Evolutionary conservation across 2,113 vertebrate species (phyloP).

Genomic region (Heliornis fulica): DNA sequence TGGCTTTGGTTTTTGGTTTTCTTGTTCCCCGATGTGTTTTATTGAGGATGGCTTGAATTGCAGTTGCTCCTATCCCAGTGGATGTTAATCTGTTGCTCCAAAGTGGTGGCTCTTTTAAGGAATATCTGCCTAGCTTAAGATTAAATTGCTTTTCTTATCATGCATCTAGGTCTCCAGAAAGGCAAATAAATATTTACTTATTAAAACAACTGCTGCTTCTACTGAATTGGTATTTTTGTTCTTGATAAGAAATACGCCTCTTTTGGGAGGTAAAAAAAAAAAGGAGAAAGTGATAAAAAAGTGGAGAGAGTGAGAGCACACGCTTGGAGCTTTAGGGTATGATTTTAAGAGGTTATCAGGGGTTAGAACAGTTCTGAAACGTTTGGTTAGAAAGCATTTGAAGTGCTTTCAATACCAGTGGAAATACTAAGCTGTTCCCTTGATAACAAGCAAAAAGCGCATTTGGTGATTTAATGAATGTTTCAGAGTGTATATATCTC

Average conservation of each 20-base stretch:
- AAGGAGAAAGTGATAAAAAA: conserved; percentile 1
- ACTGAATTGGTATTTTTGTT: conserved; percentile 11
- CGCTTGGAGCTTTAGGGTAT: neutral
- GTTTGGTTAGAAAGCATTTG: conserved; percentile 51
- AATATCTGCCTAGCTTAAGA: neutral
- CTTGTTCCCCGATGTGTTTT: neutral
- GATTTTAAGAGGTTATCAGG: conserved; percentile 47
- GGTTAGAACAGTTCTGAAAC: conserved; percentile 35
- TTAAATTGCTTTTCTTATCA: conserved; percentile 46
- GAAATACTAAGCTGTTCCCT: neutral
- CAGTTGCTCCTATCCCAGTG: neutral
- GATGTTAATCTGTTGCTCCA: conserved; percentile 3
- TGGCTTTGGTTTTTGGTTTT: neutral
- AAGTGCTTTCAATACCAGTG: conserved; percentile 19
- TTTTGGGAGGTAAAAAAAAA: neutral
- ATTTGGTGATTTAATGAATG: neutral
- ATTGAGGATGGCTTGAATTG: neutral
- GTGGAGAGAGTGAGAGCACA: neutral
- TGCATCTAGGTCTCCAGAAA: neutral
- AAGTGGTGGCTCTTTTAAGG: neutral
- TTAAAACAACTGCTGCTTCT: conserved; percentile 31
- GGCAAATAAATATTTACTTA: conserved; percentile 51
- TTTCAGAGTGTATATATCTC: neutral
- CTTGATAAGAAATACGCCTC: conserved; percentile 30
- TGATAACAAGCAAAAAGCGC: conserved; percentile 1